A percentile compares a stretch with the other conserved stretches of the same genome.
Conservation (phyloP, 2,888 invertebrate genomes). For the Athripsodes cinereus region DNA sequence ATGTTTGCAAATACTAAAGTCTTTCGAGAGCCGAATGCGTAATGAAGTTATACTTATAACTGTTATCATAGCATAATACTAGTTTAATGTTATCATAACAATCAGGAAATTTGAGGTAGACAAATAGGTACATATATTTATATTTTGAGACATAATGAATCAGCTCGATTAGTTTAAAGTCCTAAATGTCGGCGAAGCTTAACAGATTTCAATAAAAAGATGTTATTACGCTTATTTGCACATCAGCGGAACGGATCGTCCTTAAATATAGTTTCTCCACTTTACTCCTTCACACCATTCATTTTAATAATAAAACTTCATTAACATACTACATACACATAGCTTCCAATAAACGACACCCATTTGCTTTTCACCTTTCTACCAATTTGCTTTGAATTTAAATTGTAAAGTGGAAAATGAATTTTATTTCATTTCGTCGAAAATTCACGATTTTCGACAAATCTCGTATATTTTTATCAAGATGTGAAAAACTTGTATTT, state of each 20-base stretch:
- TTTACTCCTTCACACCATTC: background rate
- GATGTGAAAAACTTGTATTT: too few relatives aligned
- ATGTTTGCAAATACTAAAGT: too few relatives aligned
- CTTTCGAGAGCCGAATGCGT: too few relatives aligned
- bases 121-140: too few relatives aligned
- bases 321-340: background rate
- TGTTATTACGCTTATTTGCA: conserved; percentile 21
- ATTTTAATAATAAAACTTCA: background rate
- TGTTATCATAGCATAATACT: too few relatives aligned
- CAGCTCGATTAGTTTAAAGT: background rate
- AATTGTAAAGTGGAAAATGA: background rate
- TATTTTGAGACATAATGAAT: too few relatives aligned
- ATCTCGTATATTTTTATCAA: too few relatives aligned
- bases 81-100: too few relatives aligned
- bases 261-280: background rate
- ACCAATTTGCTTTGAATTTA: background rate
- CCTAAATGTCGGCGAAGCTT: conserved; percentile 10
- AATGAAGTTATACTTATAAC: too few relatives aligned
- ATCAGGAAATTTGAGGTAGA: too few relatives aligned
- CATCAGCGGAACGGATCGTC: background rate
- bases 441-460: too few relatives aligned
- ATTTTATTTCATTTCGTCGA: background rate
- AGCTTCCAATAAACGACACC: background rate
- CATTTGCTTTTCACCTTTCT: background rate
- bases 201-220: conserved; percentile 25